Evolutionary conservation across 2,113 vertebrate genomes (phyloP).

Genomic region (Sterrhoptilus dennistouni): DNA sequence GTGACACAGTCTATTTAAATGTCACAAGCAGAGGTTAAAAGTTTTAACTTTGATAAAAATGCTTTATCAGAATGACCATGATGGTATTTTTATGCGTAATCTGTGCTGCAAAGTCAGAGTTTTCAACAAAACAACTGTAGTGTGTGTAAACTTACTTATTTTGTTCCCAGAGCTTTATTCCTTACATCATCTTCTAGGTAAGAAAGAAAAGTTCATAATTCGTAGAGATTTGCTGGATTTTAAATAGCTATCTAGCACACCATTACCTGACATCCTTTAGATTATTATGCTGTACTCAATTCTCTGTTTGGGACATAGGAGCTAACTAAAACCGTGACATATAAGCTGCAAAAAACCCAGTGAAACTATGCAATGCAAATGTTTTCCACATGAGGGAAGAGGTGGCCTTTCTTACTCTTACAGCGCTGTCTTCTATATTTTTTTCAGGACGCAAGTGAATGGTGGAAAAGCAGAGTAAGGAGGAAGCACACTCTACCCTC

Average conservation of each 20-base stretch:
- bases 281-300: neutral
- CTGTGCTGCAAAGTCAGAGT: neutral
- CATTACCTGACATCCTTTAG: neutral
- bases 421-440: neutral
- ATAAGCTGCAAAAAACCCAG: neutral
- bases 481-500: neutral
- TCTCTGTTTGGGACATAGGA: neutral
- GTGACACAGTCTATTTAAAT: neutral
- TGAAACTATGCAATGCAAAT: constrained; percentile 48
- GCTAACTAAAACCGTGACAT: neutral
- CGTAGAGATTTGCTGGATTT: neutral
- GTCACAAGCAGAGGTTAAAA: neutral
- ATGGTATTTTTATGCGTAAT: neutral
- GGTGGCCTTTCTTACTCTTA: neutral
- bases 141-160: neutral
- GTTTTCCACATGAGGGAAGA: constrained; percentile 63
- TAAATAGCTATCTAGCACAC: neutral
- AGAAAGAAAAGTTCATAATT: neutral
- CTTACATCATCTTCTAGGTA: neutral
- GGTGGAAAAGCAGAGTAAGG: neutral
- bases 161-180: neutral
- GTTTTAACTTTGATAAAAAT: neutral
- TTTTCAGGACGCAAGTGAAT: neutral
- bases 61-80: neutral
- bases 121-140: neutral